Evolutionary conservation across 1,140 invertebrate genomes (phyloP).

Genomic region (Chionoecetes opilio): DNA sequence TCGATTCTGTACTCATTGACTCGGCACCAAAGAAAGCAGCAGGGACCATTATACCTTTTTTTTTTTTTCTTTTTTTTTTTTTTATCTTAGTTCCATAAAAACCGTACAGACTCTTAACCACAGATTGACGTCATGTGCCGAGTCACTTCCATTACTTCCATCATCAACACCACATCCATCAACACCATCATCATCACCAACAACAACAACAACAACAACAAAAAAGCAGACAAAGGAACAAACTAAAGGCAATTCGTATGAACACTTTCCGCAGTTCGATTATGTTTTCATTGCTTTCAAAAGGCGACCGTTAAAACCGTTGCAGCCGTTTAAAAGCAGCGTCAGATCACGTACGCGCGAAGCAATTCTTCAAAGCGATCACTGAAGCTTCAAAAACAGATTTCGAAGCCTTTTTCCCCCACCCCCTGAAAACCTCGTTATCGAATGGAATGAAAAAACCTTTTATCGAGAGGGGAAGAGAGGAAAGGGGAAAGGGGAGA

Average conservation of each 20-base stretch:
- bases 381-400: not conserved
- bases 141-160: too few relatives aligned
- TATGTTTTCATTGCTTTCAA: not conserved
- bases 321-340: not conserved
- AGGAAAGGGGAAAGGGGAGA: not conserved
- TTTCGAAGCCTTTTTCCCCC: not conserved
- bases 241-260: not conserved
- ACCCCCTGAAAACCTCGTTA: not conserved
- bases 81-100: not conserved
- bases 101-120: not conserved
- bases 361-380: slow-evolving; percentile 1
- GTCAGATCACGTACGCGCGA: not conserved
- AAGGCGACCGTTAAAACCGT: not conserved
- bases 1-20: not conserved
- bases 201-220: not conserved
- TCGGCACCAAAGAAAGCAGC: not conserved
- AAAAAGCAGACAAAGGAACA: not conserved
- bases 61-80: too few relatives aligned
- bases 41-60: not conserved
- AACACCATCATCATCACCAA: not conserved
- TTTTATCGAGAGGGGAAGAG: not conserved
- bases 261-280: not conserved
- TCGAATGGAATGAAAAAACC: too few relatives aligned
- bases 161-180: too few relatives aligned
- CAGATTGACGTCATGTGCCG: not conserved